Percentiles rank a stretch among this genome's conserved stretches.
phyloP scores from a whole-genome alignment of 1,140 invertebrate species.

The Eufriesea mexicana region DNA sequence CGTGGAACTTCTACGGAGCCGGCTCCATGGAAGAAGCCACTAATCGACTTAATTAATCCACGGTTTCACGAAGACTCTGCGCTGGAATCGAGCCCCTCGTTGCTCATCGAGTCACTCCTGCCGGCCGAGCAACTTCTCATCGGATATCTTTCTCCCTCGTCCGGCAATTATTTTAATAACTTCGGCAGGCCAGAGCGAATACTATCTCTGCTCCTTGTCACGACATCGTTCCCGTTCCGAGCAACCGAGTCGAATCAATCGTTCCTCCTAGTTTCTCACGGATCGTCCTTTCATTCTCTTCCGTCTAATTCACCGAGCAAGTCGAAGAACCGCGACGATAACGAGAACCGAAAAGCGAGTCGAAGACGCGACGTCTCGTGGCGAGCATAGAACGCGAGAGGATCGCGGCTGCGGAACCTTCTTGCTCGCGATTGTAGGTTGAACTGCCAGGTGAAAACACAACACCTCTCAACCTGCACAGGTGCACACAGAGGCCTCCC shows the following conservation, averaged over 20 bases:
- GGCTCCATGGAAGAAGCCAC: background rate
- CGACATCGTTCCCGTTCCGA: background rate
- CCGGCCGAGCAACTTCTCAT: constrained; percentile 21
- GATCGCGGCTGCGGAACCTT: constrained; percentile 69
- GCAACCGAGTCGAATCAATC: background rate
- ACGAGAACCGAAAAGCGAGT: background rate
- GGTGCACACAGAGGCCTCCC: constrained; percentile 75
- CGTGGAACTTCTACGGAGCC: background rate
- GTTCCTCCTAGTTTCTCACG: background rate
- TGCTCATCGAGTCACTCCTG: background rate
- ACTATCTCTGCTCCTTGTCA: background rate
- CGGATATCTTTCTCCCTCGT: background rate
- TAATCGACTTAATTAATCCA: constrained; percentile 6
- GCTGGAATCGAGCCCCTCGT: background rate
- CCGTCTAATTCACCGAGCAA: background rate
- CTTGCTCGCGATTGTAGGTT: constrained; percentile 75
- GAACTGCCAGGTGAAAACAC: constrained; percentile 81
- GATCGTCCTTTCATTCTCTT: background rate
- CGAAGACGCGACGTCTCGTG: constrained; percentile 6
- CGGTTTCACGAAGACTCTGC: background rate
- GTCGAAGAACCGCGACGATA: background rate
- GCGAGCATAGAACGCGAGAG: constrained; percentile 46
- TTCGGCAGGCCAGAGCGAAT: background rate
- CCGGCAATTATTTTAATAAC: background rate
- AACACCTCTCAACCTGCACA: constrained; percentile 77